A percentile compares a stretch with the other conserved stretches of the same genome.
Conservation (phyloP, 2,113 vertebrate species). For the Triplophysa rosa region DNA sequence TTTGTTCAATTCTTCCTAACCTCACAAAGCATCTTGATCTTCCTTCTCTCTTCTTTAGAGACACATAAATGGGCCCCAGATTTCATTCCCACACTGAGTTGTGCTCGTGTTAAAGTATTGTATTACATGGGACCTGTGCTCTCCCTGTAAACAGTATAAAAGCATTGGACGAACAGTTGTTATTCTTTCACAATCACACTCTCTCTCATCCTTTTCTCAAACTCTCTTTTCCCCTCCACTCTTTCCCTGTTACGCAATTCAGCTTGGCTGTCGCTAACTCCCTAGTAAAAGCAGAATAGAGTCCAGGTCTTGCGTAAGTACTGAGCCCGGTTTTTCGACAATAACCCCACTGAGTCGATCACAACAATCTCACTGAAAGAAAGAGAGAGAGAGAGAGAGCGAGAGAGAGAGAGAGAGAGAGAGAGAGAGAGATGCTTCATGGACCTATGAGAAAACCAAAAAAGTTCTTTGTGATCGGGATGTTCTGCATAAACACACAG, state of each 20-base stretch:
- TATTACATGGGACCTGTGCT: slow-evolving; percentile 57
- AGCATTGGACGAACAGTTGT: slow-evolving; percentile 56
- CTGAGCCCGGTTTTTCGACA: slow-evolving; percentile 60
- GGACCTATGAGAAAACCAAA: slow-evolving; percentile 21
- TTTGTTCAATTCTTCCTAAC: slow-evolving; percentile 2
- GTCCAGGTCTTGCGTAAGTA: slow-evolving; percentile 73
- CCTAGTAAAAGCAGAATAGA: slow-evolving; percentile 59
- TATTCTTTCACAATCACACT: slow-evolving; percentile 58
- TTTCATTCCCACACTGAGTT: slow-evolving; percentile 52
- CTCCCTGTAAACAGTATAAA: slow-evolving; percentile 64
- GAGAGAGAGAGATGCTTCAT: slow-evolving; percentile 3
- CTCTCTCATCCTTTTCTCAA: slow-evolving; percentile 30
- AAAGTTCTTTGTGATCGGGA: slow-evolving; percentile 26
- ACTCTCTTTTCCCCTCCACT: slow-evolving; percentile 55
- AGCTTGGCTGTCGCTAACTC: slow-evolving; percentile 54
- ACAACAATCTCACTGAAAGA: slow-evolving; percentile 8
- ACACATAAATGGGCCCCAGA: slow-evolving; percentile 44
- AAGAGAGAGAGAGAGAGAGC: not conserved
- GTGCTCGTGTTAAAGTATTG: slow-evolving; percentile 60
- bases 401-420: slow-evolving; percentile 5
- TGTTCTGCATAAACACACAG: slow-evolving; percentile 38
- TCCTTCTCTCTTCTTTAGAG: slow-evolving; percentile 40
- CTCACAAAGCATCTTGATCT: slow-evolving; percentile 34
- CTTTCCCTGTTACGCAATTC: slow-evolving; percentile 65
- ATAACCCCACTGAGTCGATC: slow-evolving; percentile 58